Percentiles rank a stretch among this genome's conserved stretches.
Conservation (phyloP, 2,797 vertebrate genomes). For the Luscinia megarhynchos region DNA sequence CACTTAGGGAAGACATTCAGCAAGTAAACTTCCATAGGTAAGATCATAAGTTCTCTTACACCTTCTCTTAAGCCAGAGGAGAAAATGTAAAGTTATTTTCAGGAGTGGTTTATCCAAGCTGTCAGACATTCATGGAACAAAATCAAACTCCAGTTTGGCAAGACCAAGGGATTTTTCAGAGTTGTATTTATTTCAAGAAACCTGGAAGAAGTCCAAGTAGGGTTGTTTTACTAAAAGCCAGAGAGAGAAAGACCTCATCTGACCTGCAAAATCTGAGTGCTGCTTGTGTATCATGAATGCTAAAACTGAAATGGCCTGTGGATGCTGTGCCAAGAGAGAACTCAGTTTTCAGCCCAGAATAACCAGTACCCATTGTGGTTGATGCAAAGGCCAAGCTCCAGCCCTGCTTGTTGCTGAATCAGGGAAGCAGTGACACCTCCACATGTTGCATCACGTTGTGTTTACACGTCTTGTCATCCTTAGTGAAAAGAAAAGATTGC, state of each 20-base stretch:
- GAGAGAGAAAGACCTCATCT: conserved; percentile 17
- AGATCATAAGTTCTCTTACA: not conserved
- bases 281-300: not conserved
- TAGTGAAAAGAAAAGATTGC: not conserved
- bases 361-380: rapidly evolving
- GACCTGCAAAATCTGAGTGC: not conserved
- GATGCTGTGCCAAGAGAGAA: not conserved
- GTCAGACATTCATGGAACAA: not conserved
- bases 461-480: not conserved
- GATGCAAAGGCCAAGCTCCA: not conserved
- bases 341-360: not conserved
- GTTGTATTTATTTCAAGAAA: conserved; percentile 10
- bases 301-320: not conserved
- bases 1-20: not conserved
- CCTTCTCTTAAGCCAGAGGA: not conserved
- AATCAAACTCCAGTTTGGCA: conserved; percentile 19
- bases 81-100: not conserved
- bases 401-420: not conserved
- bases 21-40: not conserved
- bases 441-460: rapidly evolving
- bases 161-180: conserved; percentile 11
- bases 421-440: not conserved
- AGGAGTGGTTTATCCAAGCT: not conserved
- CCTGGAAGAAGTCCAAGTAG: not conserved
- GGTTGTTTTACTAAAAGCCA: conserved; percentile 4